Conservation (phyloP, 2,113 vertebrate genomes). For the Upupa epops region DNA sequence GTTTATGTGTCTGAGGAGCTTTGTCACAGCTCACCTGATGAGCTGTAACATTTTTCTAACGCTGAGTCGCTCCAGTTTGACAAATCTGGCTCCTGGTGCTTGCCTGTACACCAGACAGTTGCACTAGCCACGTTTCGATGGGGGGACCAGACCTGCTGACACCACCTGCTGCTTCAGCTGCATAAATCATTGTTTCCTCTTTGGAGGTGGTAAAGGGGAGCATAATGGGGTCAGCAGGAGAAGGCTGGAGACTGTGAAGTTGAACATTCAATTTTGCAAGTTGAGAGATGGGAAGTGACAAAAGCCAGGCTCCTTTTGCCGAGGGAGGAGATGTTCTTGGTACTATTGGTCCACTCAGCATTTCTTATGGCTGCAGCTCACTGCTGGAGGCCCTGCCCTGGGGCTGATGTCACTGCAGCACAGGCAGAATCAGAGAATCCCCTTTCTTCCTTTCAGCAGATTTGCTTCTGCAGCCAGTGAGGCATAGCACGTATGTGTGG, state of each 20-base stretch:
- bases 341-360: not conserved
- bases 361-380: not conserved
- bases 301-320: not conserved
- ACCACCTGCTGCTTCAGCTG: not conserved
- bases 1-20: not conserved
- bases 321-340: not conserved
- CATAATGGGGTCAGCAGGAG: not conserved
- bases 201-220: not conserved
- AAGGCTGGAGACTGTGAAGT: not conserved
- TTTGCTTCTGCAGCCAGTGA: not conserved
- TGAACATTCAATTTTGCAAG: not conserved
- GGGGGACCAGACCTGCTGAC: not conserved
- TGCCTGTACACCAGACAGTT: not conserved
- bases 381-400: not conserved
- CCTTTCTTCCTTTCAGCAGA: not conserved
- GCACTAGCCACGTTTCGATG: not conserved
- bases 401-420: not conserved
- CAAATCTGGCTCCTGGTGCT: not conserved
- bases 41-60: not conserved
- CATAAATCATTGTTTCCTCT: fast-evolving
- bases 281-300: slow-evolving; percentile 22
- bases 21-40: not conserved
- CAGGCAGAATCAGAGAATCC: not conserved
- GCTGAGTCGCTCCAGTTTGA: not conserved
- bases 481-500: fast-evolving